Base-by-base conservation (phyloP, 2,888 invertebrate genomes). In the Agapetus fuscipes region DNA sequence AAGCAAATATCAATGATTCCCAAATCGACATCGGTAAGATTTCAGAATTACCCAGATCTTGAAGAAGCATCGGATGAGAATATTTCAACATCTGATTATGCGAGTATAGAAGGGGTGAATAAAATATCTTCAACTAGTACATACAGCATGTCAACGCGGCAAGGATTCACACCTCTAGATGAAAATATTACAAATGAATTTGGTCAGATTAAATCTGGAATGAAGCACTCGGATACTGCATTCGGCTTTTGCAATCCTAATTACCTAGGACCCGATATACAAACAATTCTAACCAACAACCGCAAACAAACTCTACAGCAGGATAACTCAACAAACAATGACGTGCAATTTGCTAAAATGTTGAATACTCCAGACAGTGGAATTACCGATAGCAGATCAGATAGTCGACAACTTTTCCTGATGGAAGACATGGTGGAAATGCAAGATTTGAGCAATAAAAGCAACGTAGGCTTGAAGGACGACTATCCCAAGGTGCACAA, bases 241-340 rank as follows among this genome's bases (percentile, higher is more conserved):
- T 74, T 76, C 39, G 80, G 83, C 2, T 83, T 83, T 58, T 80
- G 80, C 54, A 83, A 83, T 58, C 83, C 83, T 3, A 83, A 84
- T 57, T 83, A 84, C 54, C 59, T 82, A 49, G 81, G 81, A 0
- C 72, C 80, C 4, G 80, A 80, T 49, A 71, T 76, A 29, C 62
- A 65, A 46, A 56, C 57, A 1, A 46, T 56, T 14, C 37, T 48
- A 10, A 33, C 44, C 3, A 48, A 44, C 17, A 48, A 45, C 17
- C 24, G 34, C 3, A 39, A 43, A 16, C 40, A 43, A 20, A 38
- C 39, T 6, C 27, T 38, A 5, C 43, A 48, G 14, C 50, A 46
- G 30, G 43, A 48, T 32, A 13, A 30, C 10, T 36, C 40, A 11
- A 50, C 50, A 5, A 52, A 49, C 36, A 50, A 37, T 39, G 56